These are phyloP conservation scores for Drosophila parvula DNA, from an alignment of 1,140 invertebrate genomes.

Conservation along the genomic window DNA sequence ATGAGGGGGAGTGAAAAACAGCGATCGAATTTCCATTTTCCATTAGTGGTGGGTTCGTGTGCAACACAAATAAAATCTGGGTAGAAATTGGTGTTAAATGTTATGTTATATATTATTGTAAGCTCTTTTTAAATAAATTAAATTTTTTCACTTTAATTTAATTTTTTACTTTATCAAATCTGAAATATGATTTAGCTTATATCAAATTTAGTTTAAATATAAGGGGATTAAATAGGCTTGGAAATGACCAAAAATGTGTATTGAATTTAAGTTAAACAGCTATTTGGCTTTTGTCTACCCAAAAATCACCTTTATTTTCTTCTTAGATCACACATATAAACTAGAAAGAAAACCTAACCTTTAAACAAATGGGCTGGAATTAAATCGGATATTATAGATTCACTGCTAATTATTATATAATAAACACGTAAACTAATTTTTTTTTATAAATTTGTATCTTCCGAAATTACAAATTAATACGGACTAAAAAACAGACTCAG, in stretches of 20 bases:
- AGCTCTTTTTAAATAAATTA: not conserved
- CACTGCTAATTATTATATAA: no score
- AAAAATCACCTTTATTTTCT: no score
- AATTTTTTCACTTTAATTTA: not conserved
- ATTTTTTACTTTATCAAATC: no score
- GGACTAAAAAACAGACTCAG: not conserved
- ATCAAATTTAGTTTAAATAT: not conserved
- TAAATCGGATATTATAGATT: no score
- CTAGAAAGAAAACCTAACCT: no score
- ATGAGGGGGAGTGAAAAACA: slow-evolving; percentile 25
- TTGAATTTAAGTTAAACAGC: no score
- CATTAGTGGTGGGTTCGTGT: slow-evolving; percentile 57
- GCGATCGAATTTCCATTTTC: slow-evolving; percentile 72
- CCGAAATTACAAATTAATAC: no score
- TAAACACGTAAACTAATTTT: no score
- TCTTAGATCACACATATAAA: no score
- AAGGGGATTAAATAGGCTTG: not conserved
- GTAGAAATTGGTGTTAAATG: not conserved
- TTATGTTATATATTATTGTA: not conserved
- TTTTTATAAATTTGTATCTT: no score
- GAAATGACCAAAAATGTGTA: not conserved
- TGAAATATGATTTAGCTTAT: not conserved
- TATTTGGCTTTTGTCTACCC: no score
- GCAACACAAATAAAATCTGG: slow-evolving; percentile 37
- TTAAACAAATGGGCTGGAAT: no score